Evolutionary conservation across 2,797 vertebrate species (phyloP), one percentile per base, ranked within the genome.

Genomic region (Momotus momota): DNA sequence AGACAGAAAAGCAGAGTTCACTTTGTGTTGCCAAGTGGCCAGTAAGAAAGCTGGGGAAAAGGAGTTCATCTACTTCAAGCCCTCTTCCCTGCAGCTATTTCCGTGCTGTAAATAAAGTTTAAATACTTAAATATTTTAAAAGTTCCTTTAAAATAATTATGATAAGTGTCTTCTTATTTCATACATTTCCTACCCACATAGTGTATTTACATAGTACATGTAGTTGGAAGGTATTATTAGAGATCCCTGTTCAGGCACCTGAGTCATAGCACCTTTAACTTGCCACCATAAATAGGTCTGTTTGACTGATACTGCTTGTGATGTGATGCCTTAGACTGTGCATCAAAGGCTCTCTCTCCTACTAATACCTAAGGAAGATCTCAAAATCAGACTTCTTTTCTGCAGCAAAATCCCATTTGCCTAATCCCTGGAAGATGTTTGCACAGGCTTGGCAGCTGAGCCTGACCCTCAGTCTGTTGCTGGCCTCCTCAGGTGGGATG

Each of bases 181-280:
- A 66, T 86, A 45, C 29, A 17, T 84, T 93, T 95, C 88, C 90
- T 94, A 58, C 95, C 94, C 88, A 95, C 92, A 22, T 57, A 78
- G 62, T 2, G 2, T 91, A 96, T 96, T 96, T 96, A 88, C 85
- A 90, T 94, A 91, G 91, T 94, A 12, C 55, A 17, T 10, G 67
- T 83, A 78, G 70, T 73, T 92, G 73, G 94, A 90, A 96, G 88
- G 90, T 95, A 86, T 92, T 95, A 94, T 95, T 95, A 96, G 92
- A 93, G 82, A 93, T 90, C 82, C 43, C 70, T 86, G n/a, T 71
- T 95, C 82, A 90, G 77, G 90, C 70, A 93, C 93, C 93, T 96
- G 95, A 97, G 90, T 97, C 96, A 96, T 51, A 93, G 86, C 90
- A 93, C 92, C 96, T 96, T 90, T 83, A 94, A 46, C 77, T 65